These are phyloP conservation scores for Theristicus caerulescens DNA, from an alignment of 2,113 vertebrate species.

Conservation along the genomic window DNA sequence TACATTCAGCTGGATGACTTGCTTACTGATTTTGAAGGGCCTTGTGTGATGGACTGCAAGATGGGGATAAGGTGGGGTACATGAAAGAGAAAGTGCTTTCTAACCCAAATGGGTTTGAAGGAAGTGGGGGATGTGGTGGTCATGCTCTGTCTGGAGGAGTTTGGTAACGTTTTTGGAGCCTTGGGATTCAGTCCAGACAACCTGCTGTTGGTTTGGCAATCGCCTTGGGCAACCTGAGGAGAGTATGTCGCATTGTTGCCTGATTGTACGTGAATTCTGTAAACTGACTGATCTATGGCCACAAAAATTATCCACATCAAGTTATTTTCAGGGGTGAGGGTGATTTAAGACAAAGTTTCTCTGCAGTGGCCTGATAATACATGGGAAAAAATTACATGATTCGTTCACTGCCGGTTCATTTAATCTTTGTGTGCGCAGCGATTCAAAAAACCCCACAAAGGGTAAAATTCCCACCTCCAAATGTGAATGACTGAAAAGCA, in stretches of 20 bases:
- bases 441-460: background rate
- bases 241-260: background rate
- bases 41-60: constrained; percentile 97
- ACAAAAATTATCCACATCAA: background rate
- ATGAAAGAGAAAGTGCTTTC: background rate
- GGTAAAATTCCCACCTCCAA: background rate
- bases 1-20: constrained; percentile 93
- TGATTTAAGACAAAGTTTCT: background rate
- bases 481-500: background rate
- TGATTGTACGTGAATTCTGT: background rate
- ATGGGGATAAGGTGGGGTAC: constrained; percentile 90
- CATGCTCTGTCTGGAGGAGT: background rate
- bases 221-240: background rate
- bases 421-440: background rate
- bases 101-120: background rate
- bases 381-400: background rate
- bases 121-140: background rate
- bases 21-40: constrained; percentile 86
- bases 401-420: background rate
- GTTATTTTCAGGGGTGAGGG: background rate
- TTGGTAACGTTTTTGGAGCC: background rate
- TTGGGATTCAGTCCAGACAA: background rate
- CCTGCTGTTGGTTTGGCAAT: background rate
- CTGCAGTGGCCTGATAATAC: background rate
- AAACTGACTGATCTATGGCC: background rate